These are phyloP conservation scores for Chloroceryle amazona DNA, from an alignment of 2,797 vertebrate genomes.

Conservation along the genomic window DNA sequence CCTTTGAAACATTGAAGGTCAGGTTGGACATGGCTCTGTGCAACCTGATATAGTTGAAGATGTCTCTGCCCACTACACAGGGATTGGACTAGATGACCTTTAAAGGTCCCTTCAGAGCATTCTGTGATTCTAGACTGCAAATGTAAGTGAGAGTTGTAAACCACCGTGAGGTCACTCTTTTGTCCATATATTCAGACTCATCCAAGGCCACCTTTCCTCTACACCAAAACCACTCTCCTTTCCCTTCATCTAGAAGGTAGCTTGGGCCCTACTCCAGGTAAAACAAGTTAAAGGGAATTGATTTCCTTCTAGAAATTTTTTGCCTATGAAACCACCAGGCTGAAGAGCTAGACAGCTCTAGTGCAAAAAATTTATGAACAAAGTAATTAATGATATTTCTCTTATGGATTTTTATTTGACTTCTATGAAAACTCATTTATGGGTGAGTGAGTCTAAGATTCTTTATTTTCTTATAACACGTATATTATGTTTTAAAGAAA, in stretches of 20 bases:
- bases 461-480: neutral
- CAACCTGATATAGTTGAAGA: neutral
- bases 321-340: rapidly evolving
- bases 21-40: neutral
- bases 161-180: neutral
- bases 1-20: neutral
- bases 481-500: neutral
- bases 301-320: neutral
- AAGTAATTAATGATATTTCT: neutral
- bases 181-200: neutral
- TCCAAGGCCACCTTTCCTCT: neutral
- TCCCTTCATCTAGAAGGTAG: neutral
- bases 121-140: neutral
- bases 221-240: neutral
- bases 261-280: neutral
- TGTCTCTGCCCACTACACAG: neutral
- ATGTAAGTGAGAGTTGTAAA: neutral
- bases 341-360: neutral
- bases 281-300: neutral
- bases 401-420: rapidly evolving
- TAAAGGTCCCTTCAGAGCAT: neutral
- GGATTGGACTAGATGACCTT: neutral
- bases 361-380: neutral
- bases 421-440: neutral
- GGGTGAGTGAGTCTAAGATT: neutral